Evolutionary conservation across 1,140 invertebrate genomes (phyloP).

Genomic region (Epicauta chinensis): DNA sequence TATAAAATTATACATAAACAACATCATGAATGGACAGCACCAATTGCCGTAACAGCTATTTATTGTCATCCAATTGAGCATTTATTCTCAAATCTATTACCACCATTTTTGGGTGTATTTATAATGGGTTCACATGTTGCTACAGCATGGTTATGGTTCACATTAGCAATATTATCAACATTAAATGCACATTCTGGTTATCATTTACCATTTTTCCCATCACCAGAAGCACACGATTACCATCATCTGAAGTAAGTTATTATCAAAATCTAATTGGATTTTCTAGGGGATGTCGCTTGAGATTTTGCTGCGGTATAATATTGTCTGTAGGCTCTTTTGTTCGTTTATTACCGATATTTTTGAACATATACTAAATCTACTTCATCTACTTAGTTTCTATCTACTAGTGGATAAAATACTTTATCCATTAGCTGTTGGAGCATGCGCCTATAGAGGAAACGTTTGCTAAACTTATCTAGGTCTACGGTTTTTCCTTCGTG

Average conservation of each 20-base stretch:
- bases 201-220: slow-evolving; percentile 82
- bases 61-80: slow-evolving; percentile 88
- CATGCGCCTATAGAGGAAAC: too few species aligned
- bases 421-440: too few species aligned
- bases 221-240: slow-evolving; percentile 87
- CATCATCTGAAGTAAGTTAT: slow-evolving; percentile 76
- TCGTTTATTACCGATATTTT: too few species aligned
- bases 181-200: slow-evolving; percentile 84
- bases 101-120: slow-evolving; percentile 73
- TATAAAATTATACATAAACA: slow-evolving; percentile 83
- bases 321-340: too few species aligned
- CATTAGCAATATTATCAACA: slow-evolving; percentile 70
- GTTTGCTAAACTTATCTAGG: too few species aligned
- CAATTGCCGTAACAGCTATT: slow-evolving; percentile 73
- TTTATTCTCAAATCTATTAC: slow-evolving; percentile 74
- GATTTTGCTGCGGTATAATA: slow-evolving; percentile 1
- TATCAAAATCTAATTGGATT: too few species aligned
- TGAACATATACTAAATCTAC: too few species aligned
- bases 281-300: too few species aligned
- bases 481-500: too few species aligned
- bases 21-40: slow-evolving; percentile 83
- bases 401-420: too few species aligned
- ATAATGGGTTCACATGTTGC: slow-evolving; percentile 76
- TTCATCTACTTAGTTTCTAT: too few species aligned
- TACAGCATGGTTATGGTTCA: slow-evolving; percentile 79